Base-by-base conservation (phyloP, 2,113 vertebrate species). In the Hippocampus barbouri region DNA sequence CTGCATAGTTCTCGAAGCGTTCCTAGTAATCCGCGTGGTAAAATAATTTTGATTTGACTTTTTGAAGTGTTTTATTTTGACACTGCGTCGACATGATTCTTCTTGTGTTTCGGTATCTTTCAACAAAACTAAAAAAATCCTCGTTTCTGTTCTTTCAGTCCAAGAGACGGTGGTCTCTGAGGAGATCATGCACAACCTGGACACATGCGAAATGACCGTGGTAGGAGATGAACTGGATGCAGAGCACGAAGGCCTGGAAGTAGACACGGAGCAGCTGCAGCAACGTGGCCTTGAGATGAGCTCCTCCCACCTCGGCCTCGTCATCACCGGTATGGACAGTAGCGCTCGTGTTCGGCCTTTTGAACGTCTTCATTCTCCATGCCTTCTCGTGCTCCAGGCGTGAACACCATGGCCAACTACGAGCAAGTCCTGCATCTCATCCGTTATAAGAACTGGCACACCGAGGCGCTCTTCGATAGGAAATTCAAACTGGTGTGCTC, bases 181-280 rank as follows among this genome's bases (percentile, higher is more conserved):
- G 78, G 97, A 99, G 91, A 97, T 98, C 70, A 96, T 98, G 94
- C 97, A 99, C 40, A 97, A 98, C 89, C 90, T 99, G 91, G 97
- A 99, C 78, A 94, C 93, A 0, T 99, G 97, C 51, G 96, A 98
- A 85, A 93, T 99, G 81, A 91, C 89, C 0, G 96, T 94, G 75
- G 86, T 96, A 11, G 97, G 96, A 27, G 95, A 99, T 14, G 96
- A 97, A 4, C 91, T 99, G 71, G 94, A 95, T 43, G 91, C 90
- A 1, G 95, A 96, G 14, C 95, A 97, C 0, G 97, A 99, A 89
- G 94, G 94, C 86, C 89, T 99, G 85, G 96, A 98, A 80, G 87
- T 99, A 74, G 96, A 98, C 79, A 65, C 84, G 72, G 89, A 91
- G 9, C 94, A 90, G 63, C 87, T 98, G 61, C 95, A 96, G 88